phyloP scores from a whole-genome alignment of 2,113 vertebrate species.

The Gnathonemus longibarbis region DNA sequence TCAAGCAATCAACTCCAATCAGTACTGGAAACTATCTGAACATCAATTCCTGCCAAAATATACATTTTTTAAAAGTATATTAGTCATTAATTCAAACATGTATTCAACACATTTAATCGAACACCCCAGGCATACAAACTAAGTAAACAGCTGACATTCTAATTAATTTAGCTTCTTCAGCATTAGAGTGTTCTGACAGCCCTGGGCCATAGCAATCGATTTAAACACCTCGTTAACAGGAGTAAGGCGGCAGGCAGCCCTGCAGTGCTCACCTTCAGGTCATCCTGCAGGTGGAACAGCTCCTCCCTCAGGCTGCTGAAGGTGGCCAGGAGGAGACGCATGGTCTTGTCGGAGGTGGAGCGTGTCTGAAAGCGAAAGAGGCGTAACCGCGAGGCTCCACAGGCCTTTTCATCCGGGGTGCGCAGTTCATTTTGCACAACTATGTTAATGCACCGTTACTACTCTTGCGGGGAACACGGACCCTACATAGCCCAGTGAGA shows the following conservation, averaged over 20 bases:
- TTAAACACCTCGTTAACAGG: not conserved
- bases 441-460: not conserved
- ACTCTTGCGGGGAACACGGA: not conserved
- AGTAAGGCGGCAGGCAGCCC: not conserved
- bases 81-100: not conserved
- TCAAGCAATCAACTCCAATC: not conserved
- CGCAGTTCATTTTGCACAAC: not conserved
- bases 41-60: not conserved
- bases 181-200: not conserved
- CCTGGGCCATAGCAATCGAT: not conserved
- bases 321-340: slow-evolving; percentile 81
- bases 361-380: slow-evolving; percentile 65
- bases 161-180: not conserved
- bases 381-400: not conserved
- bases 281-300: slow-evolving; percentile 80
- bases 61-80: not conserved
- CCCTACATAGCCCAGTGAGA: not conserved
- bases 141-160: not conserved
- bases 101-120: not conserved
- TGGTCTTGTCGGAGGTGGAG: slow-evolving; percentile 78
- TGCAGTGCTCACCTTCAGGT: slow-evolving; percentile 70
- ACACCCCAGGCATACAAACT: not conserved
- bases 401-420: not conserved
- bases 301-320: slow-evolving; percentile 87
- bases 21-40: not conserved